phyloP scores from a whole-genome alignment of 2,797 vertebrate genomes.

The Phrynocephalus guinanensis region DNA sequence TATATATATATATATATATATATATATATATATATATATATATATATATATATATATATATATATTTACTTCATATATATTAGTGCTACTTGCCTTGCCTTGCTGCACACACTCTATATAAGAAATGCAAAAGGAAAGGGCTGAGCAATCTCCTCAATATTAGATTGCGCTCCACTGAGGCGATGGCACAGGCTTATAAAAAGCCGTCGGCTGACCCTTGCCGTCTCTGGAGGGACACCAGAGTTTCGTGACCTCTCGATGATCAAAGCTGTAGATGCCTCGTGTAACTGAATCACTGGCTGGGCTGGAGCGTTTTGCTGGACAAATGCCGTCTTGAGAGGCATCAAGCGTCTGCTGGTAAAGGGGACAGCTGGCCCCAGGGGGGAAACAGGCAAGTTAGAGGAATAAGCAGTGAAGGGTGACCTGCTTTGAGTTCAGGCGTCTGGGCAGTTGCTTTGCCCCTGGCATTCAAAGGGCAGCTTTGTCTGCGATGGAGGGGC shows the following conservation, averaged over 20 bases:
- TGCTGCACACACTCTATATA: conserved; percentile 35
- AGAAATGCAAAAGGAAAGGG: conserved; percentile 63
- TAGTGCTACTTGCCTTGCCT: too few relatives aligned
- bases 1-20: too few relatives aligned
- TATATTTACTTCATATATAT: too few relatives aligned
- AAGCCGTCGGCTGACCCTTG: conserved; percentile 59
- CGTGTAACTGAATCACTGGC: conserved; percentile 65
- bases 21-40: too few relatives aligned
- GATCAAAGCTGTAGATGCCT: conserved; percentile 68
- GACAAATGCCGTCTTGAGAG: conserved; percentile 65
- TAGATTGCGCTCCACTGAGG: conserved; percentile 60
- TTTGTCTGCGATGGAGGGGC: not conserved
- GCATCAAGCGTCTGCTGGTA: conserved; percentile 61
- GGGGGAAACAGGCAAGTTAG: conserved; percentile 30
- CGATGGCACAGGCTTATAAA: conserved; percentile 52
- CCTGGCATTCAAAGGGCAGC: conserved; percentile 26
- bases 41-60: too few relatives aligned
- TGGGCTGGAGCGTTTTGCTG: conserved; percentile 57
- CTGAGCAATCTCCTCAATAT: conserved; percentile 70
- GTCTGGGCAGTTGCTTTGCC: not conserved
- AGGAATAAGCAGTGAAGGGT: not conserved
- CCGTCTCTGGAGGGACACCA: conserved; percentile 50
- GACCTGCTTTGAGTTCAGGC: conserved; percentile 27
- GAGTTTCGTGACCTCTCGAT: conserved; percentile 58
- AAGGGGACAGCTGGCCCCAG: conserved; percentile 66